Evolutionary conservation across 2,113 vertebrate species (phyloP).

Genomic region (Callocephalon fimbriatum): DNA sequence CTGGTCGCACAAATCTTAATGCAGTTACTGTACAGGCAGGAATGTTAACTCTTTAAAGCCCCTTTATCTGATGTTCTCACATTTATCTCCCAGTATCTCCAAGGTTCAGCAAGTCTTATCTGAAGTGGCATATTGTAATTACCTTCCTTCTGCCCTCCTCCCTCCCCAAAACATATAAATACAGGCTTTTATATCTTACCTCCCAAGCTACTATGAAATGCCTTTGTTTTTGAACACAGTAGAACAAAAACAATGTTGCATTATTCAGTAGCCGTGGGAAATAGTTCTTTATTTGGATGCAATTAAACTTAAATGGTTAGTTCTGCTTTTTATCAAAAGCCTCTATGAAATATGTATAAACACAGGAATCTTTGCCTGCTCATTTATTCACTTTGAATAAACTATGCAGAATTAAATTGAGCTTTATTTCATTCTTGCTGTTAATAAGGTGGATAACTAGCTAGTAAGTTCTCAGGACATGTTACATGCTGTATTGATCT

Average conservation of each 20-base stretch:
- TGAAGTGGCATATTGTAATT: neutral
- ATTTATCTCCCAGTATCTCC: neutral
- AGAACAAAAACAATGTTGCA: constrained; percentile 51
- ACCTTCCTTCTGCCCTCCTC: neutral
- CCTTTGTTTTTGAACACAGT: constrained; percentile 42
- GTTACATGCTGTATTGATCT: constrained; percentile 34
- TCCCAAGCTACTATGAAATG: constrained; percentile 47
- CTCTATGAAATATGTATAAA: constrained; percentile 68
- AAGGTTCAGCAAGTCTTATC: neutral
- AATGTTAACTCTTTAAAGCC: constrained; percentile 25
- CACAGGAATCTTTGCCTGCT: constrained; percentile 34
- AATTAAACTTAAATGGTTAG: constrained; percentile 63
- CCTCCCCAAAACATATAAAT: neutral
- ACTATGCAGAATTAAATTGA: constrained; percentile 51
- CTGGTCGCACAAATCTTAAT: neutral
- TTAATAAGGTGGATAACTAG: constrained; percentile 64
- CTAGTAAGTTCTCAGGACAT: constrained; percentile 54
- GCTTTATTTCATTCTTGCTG: constrained; percentile 54
- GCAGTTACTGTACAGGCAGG: neutral
- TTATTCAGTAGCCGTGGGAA: constrained; percentile 63
- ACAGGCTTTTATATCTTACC: constrained; percentile 40
- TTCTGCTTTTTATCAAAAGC: constrained; percentile 67
- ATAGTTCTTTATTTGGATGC: constrained; percentile 65
- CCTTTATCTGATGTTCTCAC: neutral
- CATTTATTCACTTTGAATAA: constrained; percentile 65